These are phyloP conservation scores for Erpetoichthys calabaricus DNA, from an alignment of 2,797 vertebrate genomes.

Conservation along the genomic window DNA sequence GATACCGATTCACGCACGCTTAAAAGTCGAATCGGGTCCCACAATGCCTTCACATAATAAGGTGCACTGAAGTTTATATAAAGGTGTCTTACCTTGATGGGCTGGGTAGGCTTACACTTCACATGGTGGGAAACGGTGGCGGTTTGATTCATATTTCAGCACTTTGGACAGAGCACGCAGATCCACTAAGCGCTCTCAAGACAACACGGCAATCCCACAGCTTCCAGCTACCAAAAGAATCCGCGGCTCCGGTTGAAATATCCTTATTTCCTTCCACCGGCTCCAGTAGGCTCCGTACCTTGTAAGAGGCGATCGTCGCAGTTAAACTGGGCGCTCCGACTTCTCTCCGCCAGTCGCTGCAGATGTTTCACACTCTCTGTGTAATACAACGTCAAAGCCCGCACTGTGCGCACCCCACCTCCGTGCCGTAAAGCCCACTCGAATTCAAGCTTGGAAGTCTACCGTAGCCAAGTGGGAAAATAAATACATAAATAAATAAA, in stretches of 20 bases:
- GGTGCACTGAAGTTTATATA: conserved; percentile 4
- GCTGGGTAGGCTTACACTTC: conserved; percentile 69
- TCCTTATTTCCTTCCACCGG: conserved; percentile 8
- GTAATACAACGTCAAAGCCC: neutral
- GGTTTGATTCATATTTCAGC: conserved; percentile 81
- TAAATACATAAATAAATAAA: no score
- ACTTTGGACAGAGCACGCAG: conserved; percentile 29
- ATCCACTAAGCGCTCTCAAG: conserved; percentile 13
- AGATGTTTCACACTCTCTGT: neutral
- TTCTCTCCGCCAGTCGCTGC: neutral
- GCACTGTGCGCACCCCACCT: conserved; percentile 1
- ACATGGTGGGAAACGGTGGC: conserved; percentile 79
- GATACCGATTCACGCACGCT: no score
- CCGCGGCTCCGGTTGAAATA: conserved; percentile 16
- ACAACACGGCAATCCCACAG: neutral
- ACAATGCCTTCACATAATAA: no score
- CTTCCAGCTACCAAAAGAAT: no score
- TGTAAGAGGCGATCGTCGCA: neutral
- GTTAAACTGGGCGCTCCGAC: neutral
- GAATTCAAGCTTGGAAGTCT: neutral
- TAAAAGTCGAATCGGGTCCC: no score
- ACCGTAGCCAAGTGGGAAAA: neutral
- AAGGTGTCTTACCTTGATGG: conserved; percentile 61
- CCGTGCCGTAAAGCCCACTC: neutral
- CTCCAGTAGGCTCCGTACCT: neutral